phyloP scores from a whole-genome alignment of 2,797 vertebrate genomes.

The Oophaga sylvatica region DNA sequence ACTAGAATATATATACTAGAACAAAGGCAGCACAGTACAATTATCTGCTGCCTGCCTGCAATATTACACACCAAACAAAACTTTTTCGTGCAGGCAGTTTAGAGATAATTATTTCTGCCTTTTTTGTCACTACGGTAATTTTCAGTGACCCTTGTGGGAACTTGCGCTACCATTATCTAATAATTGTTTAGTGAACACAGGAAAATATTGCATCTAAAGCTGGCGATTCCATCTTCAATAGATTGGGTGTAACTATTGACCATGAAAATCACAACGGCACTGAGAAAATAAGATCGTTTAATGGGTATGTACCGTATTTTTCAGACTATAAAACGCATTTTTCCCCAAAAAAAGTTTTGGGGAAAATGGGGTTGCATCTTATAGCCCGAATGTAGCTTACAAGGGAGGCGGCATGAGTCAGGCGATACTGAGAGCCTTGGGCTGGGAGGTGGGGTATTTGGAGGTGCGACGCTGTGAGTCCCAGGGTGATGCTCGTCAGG shows the following conservation, averaged over 20 bases:
- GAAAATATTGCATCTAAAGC: background rate
- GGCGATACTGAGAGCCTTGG: no score
- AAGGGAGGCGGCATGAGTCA: no score
- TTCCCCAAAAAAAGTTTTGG: no score
- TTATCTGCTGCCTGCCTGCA: background rate
- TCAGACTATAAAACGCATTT: no score
- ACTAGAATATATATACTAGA: background rate
- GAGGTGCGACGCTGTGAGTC: no score
- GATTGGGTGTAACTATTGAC: background rate
- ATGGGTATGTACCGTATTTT: no score
- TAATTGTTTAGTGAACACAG: background rate
- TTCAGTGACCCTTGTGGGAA: background rate
- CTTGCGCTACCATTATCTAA: background rate
- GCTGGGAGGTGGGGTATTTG: no score
- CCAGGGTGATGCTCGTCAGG: no score
- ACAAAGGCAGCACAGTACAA: background rate
- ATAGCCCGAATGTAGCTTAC: no score
- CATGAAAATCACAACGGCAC: no score
- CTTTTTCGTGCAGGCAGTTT: background rate
- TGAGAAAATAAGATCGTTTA: no score
- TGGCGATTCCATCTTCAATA: background rate
- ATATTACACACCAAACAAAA: background rate
- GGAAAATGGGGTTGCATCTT: no score
- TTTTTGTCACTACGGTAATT: background rate
- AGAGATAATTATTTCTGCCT: background rate